Conservation (phyloP, 2,797 vertebrate genomes). For the Enteromius radiatus region DNA sequence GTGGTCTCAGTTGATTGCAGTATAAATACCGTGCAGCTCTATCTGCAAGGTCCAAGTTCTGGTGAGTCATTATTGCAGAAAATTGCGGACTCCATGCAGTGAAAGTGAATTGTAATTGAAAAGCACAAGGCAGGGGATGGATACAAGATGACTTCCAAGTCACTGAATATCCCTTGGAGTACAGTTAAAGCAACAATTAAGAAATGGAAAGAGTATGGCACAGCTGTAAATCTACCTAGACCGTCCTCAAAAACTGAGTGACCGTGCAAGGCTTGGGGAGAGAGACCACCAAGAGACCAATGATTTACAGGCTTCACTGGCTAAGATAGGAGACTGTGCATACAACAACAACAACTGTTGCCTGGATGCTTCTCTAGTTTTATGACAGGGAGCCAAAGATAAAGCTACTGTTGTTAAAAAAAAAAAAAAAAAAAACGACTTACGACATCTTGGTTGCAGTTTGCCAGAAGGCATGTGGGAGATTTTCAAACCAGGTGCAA, state of each 20-base stretch:
- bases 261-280: slow-evolving; percentile 4
- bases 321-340: slow-evolving; percentile 8
- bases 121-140: slow-evolving; percentile 23
- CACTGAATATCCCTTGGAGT: slow-evolving; percentile 31
- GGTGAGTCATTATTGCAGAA: slow-evolving; percentile 14
- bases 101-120: slow-evolving; percentile 24
- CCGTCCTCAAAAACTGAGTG: slow-evolving; percentile 14
- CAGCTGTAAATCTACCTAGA: slow-evolving; percentile 29
- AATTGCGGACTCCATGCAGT: not conserved
- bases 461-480: slow-evolving; percentile 2
- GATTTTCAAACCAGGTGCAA: slow-evolving; percentile 2
- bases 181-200: slow-evolving; percentile 36
- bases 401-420: not conserved
- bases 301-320: slow-evolving; percentile 27
- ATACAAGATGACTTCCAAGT: slow-evolving; percentile 5
- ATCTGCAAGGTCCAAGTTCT: not conserved
- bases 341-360: slow-evolving; percentile 28
- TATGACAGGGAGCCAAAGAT: slow-evolving; percentile 14
- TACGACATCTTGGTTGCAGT: not conserved
- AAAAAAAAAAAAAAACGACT: not conserved
- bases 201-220: slow-evolving; percentile 11
- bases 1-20: not conserved
- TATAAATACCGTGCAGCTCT: not conserved
- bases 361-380: not conserved
- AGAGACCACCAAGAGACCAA: slow-evolving; percentile 32